Conservation (phyloP, 2,888 invertebrate species). For the Dryobota labecula region DNA sequence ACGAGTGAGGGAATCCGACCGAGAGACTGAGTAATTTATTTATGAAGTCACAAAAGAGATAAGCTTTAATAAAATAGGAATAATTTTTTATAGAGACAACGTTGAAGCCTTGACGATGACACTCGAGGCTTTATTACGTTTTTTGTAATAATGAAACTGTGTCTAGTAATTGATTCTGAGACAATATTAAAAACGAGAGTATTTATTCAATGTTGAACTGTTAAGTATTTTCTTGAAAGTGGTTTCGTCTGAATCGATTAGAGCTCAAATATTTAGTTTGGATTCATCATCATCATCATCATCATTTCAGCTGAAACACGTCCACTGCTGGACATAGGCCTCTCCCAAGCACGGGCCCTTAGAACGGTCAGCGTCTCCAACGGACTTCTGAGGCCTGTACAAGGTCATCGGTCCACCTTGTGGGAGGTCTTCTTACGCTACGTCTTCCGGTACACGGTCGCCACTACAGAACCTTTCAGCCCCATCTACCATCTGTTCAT, state of each 20-base stretch:
- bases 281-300: too few relatives aligned
- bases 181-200: constrained; percentile 27
- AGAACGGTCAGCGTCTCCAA: too few relatives aligned
- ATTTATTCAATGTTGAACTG: constrained; percentile 11
- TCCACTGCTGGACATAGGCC: too few relatives aligned
- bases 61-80: constrained; percentile 69
- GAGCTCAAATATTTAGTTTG: background rate
- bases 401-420: too few relatives aligned
- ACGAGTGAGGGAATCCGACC: constrained; percentile 57
- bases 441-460: too few relatives aligned
- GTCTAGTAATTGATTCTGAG: constrained; percentile 43
- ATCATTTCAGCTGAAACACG: too few relatives aligned
- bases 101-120: constrained; percentile 44
- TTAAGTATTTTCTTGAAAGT: background rate
- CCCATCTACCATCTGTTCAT: too few relatives aligned
- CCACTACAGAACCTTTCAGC: too few relatives aligned
- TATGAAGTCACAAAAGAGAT: constrained; percentile 69
- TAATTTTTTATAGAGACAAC: constrained; percentile 59
- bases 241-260: background rate
- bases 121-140: constrained; percentile 56
- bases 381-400: too few relatives aligned
- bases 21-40: constrained; percentile 66
- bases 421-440: too few relatives aligned
- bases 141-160: constrained; percentile 47
- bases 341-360: too few relatives aligned